phyloP scores from a whole-genome alignment of 1,140 invertebrate genomes.

The Drosophila watanabei region DNA sequence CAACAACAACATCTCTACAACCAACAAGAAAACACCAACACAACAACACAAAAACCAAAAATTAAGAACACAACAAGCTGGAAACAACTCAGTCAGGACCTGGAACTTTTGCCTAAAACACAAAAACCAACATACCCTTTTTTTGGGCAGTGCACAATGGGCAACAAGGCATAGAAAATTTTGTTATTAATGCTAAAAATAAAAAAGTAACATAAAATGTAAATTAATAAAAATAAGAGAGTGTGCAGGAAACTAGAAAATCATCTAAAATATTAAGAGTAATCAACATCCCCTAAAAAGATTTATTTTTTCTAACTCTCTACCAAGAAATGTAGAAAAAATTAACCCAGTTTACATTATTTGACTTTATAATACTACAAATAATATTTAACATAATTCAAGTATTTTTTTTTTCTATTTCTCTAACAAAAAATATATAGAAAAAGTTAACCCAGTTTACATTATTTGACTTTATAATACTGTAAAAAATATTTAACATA shows the following conservation, averaged over 20 bases:
- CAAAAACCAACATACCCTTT: background rate
- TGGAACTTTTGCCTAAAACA: conserved; percentile 6
- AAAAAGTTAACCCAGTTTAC: too few species aligned
- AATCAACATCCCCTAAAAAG: too few species aligned
- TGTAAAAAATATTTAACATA: background rate
- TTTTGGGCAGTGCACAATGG: conserved; percentile 1
- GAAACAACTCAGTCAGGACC: conserved; percentile 3
- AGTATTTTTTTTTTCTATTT: too few species aligned
- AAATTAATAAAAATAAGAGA: background rate
- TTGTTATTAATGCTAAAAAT: background rate
- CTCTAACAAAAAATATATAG: too few species aligned
- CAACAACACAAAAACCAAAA: conserved; percentile 4
- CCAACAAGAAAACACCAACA: background rate
- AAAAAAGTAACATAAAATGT: background rate
- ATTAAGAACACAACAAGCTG: conserved; percentile 13
- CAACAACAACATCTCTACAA: background rate
- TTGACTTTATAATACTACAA: too few species aligned
- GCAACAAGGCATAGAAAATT: background rate
- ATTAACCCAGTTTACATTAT: too few species aligned
- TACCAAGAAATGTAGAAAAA: too few species aligned
- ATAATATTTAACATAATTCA: background rate
- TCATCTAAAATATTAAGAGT: too few species aligned
- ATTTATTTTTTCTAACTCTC: too few species aligned
- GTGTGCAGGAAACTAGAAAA: background rate
- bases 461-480: too few species aligned